phyloP scores from a whole-genome alignment of 2,113 vertebrate species.

The Sigmodon hispidus region DNA sequence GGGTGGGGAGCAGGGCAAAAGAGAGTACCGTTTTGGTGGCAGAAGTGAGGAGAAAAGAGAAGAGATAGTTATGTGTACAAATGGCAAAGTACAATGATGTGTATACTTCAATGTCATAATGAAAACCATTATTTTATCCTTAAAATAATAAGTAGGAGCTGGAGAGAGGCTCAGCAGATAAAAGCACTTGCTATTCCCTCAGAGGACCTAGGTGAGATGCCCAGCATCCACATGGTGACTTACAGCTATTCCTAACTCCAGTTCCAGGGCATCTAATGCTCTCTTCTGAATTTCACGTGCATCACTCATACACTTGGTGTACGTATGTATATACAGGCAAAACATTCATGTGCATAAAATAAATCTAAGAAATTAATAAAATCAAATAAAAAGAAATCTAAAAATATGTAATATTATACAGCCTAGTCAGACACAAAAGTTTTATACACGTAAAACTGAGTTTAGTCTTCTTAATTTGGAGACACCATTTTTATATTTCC shows the following conservation, averaged over 20 bases:
- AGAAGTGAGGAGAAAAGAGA: neutral
- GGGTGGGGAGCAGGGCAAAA: neutral
- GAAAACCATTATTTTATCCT: neutral
- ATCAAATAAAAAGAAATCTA: neutral
- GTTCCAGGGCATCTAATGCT: neutral
- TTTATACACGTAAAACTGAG: neutral
- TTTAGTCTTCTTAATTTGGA: neutral
- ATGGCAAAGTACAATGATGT: neutral
- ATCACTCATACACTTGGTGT: neutral
- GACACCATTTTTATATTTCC: neutral
- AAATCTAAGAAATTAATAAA: neutral
- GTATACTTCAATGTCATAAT: neutral
- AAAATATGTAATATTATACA: rapidly evolving
- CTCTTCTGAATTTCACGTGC: neutral
- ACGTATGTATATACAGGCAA: neutral
- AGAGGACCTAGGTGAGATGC: neutral
- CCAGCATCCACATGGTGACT: neutral
- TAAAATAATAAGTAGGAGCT: neutral
- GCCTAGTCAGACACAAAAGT: neutral
- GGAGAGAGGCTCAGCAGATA: neutral
- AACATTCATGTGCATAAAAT: neutral
- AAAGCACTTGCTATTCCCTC: neutral
- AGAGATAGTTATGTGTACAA: neutral
- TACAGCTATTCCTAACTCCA: neutral
- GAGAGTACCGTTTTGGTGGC: neutral